phyloP scores from a whole-genome alignment of 2,888 invertebrate species.

The Chorisops tibialis region DNA sequence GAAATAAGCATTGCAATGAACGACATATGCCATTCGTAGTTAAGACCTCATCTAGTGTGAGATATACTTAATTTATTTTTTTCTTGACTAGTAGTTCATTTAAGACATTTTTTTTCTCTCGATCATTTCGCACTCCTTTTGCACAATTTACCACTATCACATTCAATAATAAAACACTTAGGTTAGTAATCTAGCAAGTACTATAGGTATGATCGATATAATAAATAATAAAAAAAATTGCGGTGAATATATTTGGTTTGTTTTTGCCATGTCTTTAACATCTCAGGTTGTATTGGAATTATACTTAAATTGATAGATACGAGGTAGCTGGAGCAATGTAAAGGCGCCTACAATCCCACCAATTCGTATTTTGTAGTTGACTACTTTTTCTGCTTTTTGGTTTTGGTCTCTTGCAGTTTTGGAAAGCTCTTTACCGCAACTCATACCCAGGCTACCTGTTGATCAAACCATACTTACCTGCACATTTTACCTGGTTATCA shows the following conservation, averaged over 20 bases:
- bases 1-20: constrained; percentile 29
- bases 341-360: constrained; percentile 23
- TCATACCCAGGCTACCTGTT: constrained; percentile 26
- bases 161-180: background rate
- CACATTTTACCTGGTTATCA: constrained; percentile 20
- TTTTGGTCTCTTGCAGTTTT: constrained; percentile 17
- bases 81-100: background rate
- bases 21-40: constrained; percentile 24
- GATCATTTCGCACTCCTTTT: background rate
- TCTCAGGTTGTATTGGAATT: constrained; percentile 8
- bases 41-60: constrained; percentile 29
- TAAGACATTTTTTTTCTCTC: background rate
- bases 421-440: constrained; percentile 8
- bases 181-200: background rate
- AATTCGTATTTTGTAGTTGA: constrained; percentile 2
- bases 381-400: constrained; percentile 8
- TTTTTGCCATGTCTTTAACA: background rate
- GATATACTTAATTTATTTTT: constrained; percentile 9
- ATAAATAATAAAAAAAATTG: background rate
- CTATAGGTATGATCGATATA: background rate
- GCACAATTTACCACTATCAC: background rate
- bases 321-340: constrained; percentile 8
- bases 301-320: constrained; percentile 19
- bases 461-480: constrained; percentile 22
- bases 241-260: background rate